Evolutionary conservation across 2,888 invertebrate species (phyloP), one percentile per base, ranked within the genome.

Genomic region (Sylvicola cinctus): DNA sequence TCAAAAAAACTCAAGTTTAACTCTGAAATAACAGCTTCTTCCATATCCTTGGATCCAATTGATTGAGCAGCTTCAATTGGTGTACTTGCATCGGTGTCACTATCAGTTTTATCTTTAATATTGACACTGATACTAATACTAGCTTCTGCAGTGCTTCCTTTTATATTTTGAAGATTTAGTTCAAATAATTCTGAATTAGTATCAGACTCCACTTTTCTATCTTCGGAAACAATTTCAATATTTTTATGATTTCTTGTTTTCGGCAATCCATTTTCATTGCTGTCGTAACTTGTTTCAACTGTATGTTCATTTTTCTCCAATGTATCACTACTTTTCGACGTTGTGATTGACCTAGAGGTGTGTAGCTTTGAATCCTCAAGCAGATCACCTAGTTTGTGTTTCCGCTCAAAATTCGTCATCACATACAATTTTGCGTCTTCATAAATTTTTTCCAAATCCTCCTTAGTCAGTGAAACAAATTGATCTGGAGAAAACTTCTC

Each of bases 381-480:
- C n/a, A 36, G 31, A 12, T 32, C 29, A 29, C 31, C 36, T 3
- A 40, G 12, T 7, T 34, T 32, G 27, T 29, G 28, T 11, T 29
- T 43, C 13, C 41, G 40, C 2, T 45, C 41, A 40, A 51, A 51
- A 36, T 50, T 47, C 29, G 38, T 39, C 12, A 51, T 38, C 6
- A 53, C 51, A 1, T 44, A 42, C 20, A 40, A 43, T 41, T 55
- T 59, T 3, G 60, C 61, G 33, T 56, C 54, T 42, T 57, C 58
- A 41, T 58, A 61, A 20, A 62, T 47, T 32, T 48, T 41, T 43
- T 61, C 58, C 16, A 61, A 40, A 36, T 57, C 55, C 8, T 44
- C 38, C 44, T 60, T 57, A 15, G 54, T 57, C 43, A 62, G 45
- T 36, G 51, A 49, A 38, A 60, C 60, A 16, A 46, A 46, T 38